Evolutionary conservation across 2,888 invertebrate species (phyloP).

Genomic region (Eupithecia subumbrata): DNA sequence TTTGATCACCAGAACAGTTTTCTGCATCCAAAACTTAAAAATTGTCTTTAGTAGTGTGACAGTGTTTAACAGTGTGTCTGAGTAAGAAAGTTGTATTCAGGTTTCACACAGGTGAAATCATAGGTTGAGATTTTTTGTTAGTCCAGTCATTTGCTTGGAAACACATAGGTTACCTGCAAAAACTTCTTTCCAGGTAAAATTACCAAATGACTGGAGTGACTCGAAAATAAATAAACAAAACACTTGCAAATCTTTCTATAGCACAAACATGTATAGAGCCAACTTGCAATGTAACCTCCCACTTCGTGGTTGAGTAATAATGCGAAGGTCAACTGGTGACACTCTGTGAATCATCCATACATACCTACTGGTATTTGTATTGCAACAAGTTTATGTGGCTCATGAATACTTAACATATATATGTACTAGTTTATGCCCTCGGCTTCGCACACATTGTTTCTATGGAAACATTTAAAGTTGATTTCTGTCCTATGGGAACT

Average conservation of each 20-base stretch:
- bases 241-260: neutral
- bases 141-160: too few species aligned
- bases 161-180: too few species aligned
- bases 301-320: slow-evolving; percentile 31
- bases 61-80: neutral
- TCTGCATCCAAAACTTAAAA: neutral
- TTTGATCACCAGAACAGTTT: neutral
- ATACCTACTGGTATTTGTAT: slow-evolving; percentile 22
- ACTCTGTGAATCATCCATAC: slow-evolving; percentile 30
- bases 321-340: slow-evolving; percentile 29
- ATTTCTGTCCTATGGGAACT: too few species aligned
- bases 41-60: too few species aligned
- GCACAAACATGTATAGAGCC: neutral
- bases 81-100: neutral
- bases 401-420: neutral
- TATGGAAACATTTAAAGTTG: too few species aligned
- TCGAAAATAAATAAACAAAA: neutral
- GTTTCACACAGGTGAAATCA: neutral
- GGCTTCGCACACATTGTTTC: too few species aligned
- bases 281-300: slow-evolving; percentile 19
- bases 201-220: too few species aligned
- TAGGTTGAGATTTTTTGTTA: neutral
- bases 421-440: too few species aligned
- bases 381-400: slow-evolving; percentile 29
- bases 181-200: too few species aligned